Evolutionary conservation across 2,888 invertebrate genomes (phyloP), one percentile per base, ranked within the genome.

Genomic region (Dolichomitus sp.): DNA sequence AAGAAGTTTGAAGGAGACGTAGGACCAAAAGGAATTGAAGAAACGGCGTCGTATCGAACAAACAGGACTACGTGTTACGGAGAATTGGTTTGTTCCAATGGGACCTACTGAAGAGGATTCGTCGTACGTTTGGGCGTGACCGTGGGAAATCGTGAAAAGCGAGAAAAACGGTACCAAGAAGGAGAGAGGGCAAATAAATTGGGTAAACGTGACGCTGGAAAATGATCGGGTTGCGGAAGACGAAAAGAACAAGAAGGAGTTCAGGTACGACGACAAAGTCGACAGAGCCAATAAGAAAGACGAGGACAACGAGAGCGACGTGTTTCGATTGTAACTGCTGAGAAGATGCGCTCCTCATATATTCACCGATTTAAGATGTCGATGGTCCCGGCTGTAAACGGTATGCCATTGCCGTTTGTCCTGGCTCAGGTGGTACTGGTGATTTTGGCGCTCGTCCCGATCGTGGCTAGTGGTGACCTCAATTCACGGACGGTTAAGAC

Each of bases 401-500:
- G 61, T 57, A 5, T 42, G 30, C 73, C 57, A 42, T 50, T 50
- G 63, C 33, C 65, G 61, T 73, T 85, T 66, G 42, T 81, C 74
- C 54, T 63, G 66, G 45, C 80, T 30, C 57, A 79, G 54, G 59
- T 74, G 84, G 82, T 88, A 82, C 78, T 89, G 83, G 85, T 88
- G 74, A 84, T 91, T 80, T 85, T 89, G 85, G 86, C 87, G 65
- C 48, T 91, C 50, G 80, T 90, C 75, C 86, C 88, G 83, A 87
- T 87, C 40, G 86, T 87, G 23, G 87, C 84, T 65, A 84, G 87
- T 78, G 90, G 87, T 72, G 89, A 91, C 88, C 95, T 97, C 87
- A 97, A 97, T 90, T 97, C 97, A 88, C 96, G 98, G 91, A 97
- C 97, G 89, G 97, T 98, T 86, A 95, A 97, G 93, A 98, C 98